Evolutionary conservation across 53 echinoderm and acorn worm genomes (phyloP), one percentile per base, ranked within the genome.

Genomic region (Astropecten irregularis): DNA sequence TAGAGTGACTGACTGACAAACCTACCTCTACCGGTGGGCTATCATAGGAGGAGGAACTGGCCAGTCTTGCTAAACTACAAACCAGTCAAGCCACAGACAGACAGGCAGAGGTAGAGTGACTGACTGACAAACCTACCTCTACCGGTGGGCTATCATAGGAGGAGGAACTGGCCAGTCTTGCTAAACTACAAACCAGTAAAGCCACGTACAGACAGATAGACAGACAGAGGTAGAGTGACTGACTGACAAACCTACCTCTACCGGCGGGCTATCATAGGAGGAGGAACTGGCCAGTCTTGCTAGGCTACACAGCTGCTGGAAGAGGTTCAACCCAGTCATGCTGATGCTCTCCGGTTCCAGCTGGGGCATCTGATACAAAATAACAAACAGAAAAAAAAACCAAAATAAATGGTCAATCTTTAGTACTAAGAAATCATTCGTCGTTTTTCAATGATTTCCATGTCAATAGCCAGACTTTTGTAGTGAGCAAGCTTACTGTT

Each of bases 211-310:
- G 11, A 25, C n/a, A 54, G 40, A 44, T 19, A 52, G 58, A 33
- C 22, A 56, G 55, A 31, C 32, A 53, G 13, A 56, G 19, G 9
- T 5, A n/a, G n/a, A n/a, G n/a, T n/a, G n/a, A 37, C 15, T 22
- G 44, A 70, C 31, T 55, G 18, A 51, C 36, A 54, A 9, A 32
- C 72, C 33, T 82, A 94, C 94, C 88, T 94, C 94, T 55, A 90
- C 88, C n/a, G 90, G 85, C 58, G 94, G 90, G 50, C 91, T 91
- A 64, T 94, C 89, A 56, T 94, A 91, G 28, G 94, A 91, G 42
- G 94, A 91, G 28, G 91, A 91, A 76, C 88, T 94, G 35, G 94
- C 94, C 40, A 94, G 88, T 70, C 93, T 91, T 39, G 94, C 91
- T 51, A 94, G 54, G 69, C 91, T 94, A 73, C 94, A 94, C 65